phyloP scores from a whole-genome alignment of 2,888 invertebrate genomes.

The Ectemnius lituratus region DNA sequence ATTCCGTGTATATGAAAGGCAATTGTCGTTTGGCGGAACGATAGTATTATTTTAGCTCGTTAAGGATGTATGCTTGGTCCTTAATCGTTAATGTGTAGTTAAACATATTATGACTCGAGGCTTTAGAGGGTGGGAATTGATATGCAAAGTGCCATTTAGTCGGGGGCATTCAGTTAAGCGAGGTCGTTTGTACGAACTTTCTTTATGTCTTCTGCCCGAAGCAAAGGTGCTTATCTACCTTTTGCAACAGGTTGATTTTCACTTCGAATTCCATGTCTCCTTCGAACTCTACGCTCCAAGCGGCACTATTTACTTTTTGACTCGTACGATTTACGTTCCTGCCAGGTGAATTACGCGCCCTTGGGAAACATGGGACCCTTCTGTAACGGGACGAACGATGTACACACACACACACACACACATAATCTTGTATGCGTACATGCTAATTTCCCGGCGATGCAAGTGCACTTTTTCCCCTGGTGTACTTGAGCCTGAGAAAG shows the following conservation, averaged over 20 bases:
- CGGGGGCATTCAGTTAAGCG: too few relatives aligned
- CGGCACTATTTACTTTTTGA: background rate
- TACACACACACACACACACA: background rate
- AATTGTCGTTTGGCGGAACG: too few relatives aligned
- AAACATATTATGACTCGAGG: too few relatives aligned
- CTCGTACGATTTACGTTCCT: background rate
- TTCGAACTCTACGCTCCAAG: background rate
- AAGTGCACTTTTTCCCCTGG: background rate
- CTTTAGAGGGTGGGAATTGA: too few relatives aligned
- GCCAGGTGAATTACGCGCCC: background rate
- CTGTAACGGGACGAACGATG: background rate
- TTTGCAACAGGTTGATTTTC: slow-evolving; percentile 5
- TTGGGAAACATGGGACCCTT: background rate
- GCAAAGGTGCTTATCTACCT: background rate
- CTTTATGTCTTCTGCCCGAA: too few relatives aligned
- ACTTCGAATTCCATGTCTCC: background rate
- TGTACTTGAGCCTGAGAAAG: too few relatives aligned
- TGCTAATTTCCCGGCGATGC: background rate
- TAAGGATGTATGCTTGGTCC: too few relatives aligned
- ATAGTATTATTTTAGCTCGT: too few relatives aligned
- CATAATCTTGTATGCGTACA: background rate
- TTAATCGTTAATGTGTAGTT: too few relatives aligned
- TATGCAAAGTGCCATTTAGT: too few relatives aligned
- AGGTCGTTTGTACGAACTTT: too few relatives aligned
- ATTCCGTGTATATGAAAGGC: too few relatives aligned